These are phyloP conservation scores for Polypedilum pembai DNA, from an alignment of 1,140 invertebrate species.

Conservation along the genomic window DNA sequence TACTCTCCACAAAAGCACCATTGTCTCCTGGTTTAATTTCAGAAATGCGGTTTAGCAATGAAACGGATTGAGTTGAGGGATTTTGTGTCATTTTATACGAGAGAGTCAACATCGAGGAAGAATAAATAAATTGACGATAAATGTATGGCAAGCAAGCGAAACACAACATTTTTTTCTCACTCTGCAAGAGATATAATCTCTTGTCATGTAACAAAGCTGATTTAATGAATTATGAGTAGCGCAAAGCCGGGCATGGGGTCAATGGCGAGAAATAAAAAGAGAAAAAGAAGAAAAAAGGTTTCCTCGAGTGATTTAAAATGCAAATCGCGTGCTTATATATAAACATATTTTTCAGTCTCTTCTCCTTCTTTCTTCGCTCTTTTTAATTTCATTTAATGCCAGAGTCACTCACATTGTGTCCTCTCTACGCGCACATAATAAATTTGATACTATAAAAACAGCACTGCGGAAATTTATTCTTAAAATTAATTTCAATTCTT, in stretches of 20 bases:
- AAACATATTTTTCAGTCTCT: background rate
- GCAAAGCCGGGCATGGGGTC: conserved; percentile 8
- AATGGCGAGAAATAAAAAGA: background rate
- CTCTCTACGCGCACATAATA: background rate
- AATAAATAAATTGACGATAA: no score
- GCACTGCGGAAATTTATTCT: background rate
- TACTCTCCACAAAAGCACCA: no score
- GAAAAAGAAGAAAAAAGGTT: background rate
- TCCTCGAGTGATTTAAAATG: conserved; percentile 12
- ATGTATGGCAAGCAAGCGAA: no score
- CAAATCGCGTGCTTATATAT: conserved; percentile 10
- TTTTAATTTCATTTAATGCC: background rate
- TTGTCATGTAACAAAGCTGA: conserved; percentile 17
- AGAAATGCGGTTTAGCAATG: no score
- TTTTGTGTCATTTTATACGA: no score
- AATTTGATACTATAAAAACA: conserved; percentile 7
- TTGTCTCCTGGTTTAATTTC: no score
- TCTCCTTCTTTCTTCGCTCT: background rate
- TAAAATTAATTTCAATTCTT: background rate
- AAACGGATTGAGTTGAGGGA: no score
- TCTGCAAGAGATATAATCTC: background rate
- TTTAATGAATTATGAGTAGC: conserved; percentile 18
- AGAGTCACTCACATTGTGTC: background rate
- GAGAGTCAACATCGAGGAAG: no score
- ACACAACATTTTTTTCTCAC: no score